phyloP scores from a whole-genome alignment of 2,797 vertebrate genomes.

The Podargus strigoides region DNA sequence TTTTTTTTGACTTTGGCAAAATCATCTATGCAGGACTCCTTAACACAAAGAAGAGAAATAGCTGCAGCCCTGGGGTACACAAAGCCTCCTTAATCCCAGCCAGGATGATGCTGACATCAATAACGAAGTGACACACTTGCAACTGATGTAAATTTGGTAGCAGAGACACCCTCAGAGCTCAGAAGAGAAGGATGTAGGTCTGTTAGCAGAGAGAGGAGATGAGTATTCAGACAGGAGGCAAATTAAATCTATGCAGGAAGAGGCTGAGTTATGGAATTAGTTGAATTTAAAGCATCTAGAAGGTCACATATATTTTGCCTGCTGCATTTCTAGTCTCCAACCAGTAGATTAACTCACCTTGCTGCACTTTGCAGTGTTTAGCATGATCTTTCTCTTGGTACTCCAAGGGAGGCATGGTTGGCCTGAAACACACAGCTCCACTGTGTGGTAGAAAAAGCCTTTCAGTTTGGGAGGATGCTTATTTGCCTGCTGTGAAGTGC shows the following conservation, averaged over 20 bases:
- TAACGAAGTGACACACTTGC: not conserved
- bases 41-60: conserved; percentile 19
- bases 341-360: not conserved
- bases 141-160: not conserved
- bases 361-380: not conserved
- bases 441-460: not conserved
- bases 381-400: not conserved
- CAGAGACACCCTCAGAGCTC: not conserved
- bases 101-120: not conserved
- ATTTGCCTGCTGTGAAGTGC: not conserved
- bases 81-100: not conserved
- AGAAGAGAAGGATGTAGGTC: not conserved
- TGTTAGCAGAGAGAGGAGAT: not conserved
- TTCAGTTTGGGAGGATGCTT: not conserved
- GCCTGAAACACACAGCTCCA: not conserved
- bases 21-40: conserved; percentile 12
- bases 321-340: not conserved
- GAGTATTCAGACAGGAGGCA: not conserved
- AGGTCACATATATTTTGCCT: not conserved
- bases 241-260: not conserved
- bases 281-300: not conserved
- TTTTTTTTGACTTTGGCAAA: conserved; percentile 42
- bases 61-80: not conserved
- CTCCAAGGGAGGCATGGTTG: not conserved
- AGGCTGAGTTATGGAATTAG: not conserved